Percentiles rank a stretch among this genome's conserved stretches.
Conservation (phyloP, 1,140 invertebrate species). For the Acromyrmex charruanus region DNA sequence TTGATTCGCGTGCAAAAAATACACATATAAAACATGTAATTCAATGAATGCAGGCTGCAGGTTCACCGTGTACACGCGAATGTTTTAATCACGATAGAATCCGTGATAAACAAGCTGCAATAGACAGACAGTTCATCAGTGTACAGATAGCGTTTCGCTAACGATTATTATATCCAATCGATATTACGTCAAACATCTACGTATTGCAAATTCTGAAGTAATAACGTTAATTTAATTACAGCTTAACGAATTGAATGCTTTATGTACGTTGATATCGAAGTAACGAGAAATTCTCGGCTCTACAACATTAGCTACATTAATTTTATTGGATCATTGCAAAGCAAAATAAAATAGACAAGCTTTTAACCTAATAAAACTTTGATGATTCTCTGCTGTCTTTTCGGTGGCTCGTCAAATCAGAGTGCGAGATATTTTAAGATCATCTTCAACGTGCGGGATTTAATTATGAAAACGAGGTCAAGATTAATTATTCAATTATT, state of each 20-base stretch:
- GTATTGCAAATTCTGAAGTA: slow-evolving; percentile 15
- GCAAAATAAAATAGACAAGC: neutral
- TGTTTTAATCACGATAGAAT: slow-evolving; percentile 27
- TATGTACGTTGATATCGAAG: neutral
- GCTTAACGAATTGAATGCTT: slow-evolving; percentile 12
- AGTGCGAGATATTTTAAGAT: neutral
- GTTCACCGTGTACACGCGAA: neutral
- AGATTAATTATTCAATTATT: neutral
- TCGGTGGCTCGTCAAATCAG: neutral
- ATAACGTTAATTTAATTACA: slow-evolving; percentile 46
- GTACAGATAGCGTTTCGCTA: slow-evolving; percentile 1
- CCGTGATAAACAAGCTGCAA: slow-evolving; percentile 22
- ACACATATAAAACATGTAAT: neutral
- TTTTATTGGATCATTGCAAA: neutral
- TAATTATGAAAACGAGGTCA: neutral
- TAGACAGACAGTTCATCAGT: neutral
- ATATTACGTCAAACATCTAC: slow-evolving; percentile 23
- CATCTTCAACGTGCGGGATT: neutral
- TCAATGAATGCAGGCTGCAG: too few species aligned
- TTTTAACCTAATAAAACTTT: neutral
- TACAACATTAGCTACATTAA: neutral
- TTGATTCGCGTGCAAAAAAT: neutral
- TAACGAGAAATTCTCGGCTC: neutral
- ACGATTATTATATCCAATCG: slow-evolving; percentile 24
- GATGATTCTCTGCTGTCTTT: neutral